phyloP scores from a whole-genome alignment of 2,113 vertebrate species.

The Myanophis thanlyinensis region DNA sequence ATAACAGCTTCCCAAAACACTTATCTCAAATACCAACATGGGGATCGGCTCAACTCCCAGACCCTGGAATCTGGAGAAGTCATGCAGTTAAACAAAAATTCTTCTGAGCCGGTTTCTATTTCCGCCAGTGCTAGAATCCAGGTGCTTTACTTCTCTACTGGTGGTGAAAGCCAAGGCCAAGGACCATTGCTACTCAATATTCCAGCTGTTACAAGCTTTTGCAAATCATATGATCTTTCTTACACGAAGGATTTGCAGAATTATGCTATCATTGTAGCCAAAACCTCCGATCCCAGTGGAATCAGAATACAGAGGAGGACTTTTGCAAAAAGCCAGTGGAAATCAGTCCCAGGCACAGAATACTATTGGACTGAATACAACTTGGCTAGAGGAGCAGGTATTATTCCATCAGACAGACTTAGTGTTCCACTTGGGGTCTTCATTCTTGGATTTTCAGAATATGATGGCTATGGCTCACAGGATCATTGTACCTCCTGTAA shows the following conservation, averaged over 20 bases:
- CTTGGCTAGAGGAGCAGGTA: slow-evolving; percentile 1
- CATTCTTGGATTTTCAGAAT: slow-evolving; percentile 51
- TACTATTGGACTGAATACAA: slow-evolving; percentile 55
- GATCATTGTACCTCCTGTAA: slow-evolving; percentile 51
- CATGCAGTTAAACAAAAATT: background rate
- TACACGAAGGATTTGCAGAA: slow-evolving; percentile 59
- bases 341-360: slow-evolving; percentile 1
- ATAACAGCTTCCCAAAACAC: background rate
- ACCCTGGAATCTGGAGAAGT: background rate
- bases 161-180: background rate
- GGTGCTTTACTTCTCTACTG: slow-evolving; percentile 60
- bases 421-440: slow-evolving; percentile 60
- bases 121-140: slow-evolving; percentile 43
- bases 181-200: slow-evolving; percentile 71
- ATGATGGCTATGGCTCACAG: slow-evolving; percentile 66
- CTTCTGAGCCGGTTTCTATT: slow-evolving; percentile 53
- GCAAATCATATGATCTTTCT: slow-evolving; percentile 61
- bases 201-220: slow-evolving; percentile 57
- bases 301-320: slow-evolving; percentile 45
- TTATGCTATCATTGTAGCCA: slow-evolving; percentile 61
- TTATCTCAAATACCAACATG: background rate
- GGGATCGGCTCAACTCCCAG: too few relatives aligned
- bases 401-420: slow-evolving; percentile 45
- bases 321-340: slow-evolving; percentile 54
- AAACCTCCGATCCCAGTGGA: slow-evolving; percentile 24